Conservation (phyloP, 2,113 vertebrate species). For the Thalassoma bifasciatum region DNA sequence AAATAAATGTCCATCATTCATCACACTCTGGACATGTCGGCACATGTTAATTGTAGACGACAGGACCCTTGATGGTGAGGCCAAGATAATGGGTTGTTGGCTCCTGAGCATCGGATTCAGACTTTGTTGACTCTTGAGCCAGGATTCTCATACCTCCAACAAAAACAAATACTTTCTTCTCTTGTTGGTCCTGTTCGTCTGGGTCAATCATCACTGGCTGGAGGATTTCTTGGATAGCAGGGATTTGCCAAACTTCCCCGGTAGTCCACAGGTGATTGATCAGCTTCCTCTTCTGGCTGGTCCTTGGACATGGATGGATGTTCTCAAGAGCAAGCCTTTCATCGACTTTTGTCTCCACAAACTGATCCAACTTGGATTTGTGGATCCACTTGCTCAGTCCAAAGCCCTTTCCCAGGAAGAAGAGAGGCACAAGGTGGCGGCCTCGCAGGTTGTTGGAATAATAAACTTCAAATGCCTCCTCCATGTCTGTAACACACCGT, state of each 20-base stretch:
- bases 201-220: neutral
- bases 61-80: slow-evolving; percentile 69
- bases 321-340: neutral
- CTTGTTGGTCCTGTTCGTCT: fast-evolving
- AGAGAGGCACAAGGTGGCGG: slow-evolving; percentile 58
- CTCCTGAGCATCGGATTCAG: too few species aligned
- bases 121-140: too few species aligned
- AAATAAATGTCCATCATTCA: neutral
- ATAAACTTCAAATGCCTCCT: neutral
- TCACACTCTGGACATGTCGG: neutral
- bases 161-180: too few species aligned
- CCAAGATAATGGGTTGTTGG: slow-evolving; percentile 44
- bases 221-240: slow-evolving; percentile 35
- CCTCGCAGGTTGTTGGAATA: slow-evolving; percentile 52
- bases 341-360: slow-evolving; percentile 7
- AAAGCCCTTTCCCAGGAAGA: slow-evolving; percentile 58
- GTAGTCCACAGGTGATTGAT: slow-evolving; percentile 30
- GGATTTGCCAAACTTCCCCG: slow-evolving; percentile 32
- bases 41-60: slow-evolving; percentile 16
- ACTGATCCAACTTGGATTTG: slow-evolving; percentile 27
- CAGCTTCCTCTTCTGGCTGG: fast-evolving
- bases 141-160: too few species aligned
- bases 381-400: slow-evolving; percentile 63
- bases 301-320: fast-evolving
- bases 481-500: slow-evolving; percentile 9